Percentiles rank a stretch among this genome's conserved stretches.
These are phyloP conservation scores for Anthoptus insignis DNA, from an alignment of 2,888 invertebrate genomes.

Conservation along the genomic window DNA sequence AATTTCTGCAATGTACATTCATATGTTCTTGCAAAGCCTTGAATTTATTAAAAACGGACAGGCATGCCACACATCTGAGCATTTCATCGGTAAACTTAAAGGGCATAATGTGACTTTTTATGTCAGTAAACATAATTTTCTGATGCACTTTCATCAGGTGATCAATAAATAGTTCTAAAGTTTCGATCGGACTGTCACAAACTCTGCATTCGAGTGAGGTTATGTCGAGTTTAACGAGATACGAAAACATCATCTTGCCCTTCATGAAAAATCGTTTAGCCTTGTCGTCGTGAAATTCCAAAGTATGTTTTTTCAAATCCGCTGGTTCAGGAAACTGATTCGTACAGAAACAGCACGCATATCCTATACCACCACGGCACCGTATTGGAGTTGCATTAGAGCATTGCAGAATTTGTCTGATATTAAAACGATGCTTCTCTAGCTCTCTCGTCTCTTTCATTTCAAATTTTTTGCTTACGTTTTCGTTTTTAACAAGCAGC, in stretches of 20 bases:
- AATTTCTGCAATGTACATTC: constrained; percentile 68
- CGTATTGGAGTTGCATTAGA: constrained; percentile 65
- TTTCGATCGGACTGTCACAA: constrained; percentile 52
- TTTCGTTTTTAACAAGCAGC: constrained; percentile 23
- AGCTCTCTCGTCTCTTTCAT: constrained; percentile 25
- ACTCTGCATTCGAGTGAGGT: constrained; percentile 62
- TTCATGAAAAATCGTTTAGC: constrained; percentile 53
- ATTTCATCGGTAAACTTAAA: constrained; percentile 59
- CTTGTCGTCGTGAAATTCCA: constrained; percentile 56
- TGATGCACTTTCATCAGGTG: constrained; percentile 58
- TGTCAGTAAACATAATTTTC: constrained; percentile 55
- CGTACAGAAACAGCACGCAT: constrained; percentile 59
- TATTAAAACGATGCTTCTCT: constrained; percentile 68
- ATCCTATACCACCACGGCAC: constrained; percentile 53
- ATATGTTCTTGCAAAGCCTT: constrained; percentile 63
- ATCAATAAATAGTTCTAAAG: constrained; percentile 53
- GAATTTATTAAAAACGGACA: constrained; percentile 42
- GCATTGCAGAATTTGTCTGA: constrained; percentile 53
- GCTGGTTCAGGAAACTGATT: constrained; percentile 53
- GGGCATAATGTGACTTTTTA: constrained; percentile 61
- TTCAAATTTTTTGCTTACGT: background rate
- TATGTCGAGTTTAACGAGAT: constrained; percentile 64
- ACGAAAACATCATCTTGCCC: constrained; percentile 44
- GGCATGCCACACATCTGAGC: constrained; percentile 59
- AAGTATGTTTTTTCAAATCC: constrained; percentile 60